Conservation (phyloP, 1,140 invertebrate genomes). For the Platyura marginata region DNA sequence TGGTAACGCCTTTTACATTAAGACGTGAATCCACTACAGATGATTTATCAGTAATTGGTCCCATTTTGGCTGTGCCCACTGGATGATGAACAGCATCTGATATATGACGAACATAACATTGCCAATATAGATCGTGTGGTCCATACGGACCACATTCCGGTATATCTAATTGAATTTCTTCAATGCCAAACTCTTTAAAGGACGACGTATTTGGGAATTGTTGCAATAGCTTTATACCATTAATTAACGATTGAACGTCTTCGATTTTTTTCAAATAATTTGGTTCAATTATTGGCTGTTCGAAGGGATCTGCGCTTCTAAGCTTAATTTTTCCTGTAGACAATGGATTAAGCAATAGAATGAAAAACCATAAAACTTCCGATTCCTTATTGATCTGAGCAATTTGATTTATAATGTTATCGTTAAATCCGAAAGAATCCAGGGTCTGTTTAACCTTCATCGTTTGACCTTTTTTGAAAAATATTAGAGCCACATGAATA, state of each 20-base stretch:
- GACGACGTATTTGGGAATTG: conserved; percentile 26
- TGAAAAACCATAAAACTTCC: not conserved
- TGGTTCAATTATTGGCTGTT: conserved; percentile 51
- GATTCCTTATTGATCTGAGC: not conserved
- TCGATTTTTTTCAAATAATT: conserved; percentile 52
- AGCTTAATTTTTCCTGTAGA: conserved; percentile 20
- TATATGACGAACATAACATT: conserved; percentile 12
- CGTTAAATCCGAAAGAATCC: not conserved
- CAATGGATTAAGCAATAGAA: conserved; percentile 22
- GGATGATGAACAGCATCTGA: conserved; percentile 17
- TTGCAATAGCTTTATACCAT: conserved; percentile 31
- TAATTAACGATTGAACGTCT: conserved; percentile 44
- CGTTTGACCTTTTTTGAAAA: not conserved
- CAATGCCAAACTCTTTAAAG: conserved; percentile 20
- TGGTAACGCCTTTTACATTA: conserved; percentile 32
- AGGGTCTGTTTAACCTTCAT: not conserved
- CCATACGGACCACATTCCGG: conserved; percentile 3
- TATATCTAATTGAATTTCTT: not conserved
- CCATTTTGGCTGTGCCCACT: conserved; percentile 26
- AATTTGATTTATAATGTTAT: not conserved
- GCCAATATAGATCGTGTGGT: conserved; percentile 19
- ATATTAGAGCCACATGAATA: conserved; percentile 1
- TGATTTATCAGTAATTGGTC: conserved; percentile 12
- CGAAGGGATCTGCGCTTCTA: conserved; percentile 10
- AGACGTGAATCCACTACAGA: conserved; percentile 29